phyloP scores from a whole-genome alignment of 2,797 vertebrate genomes.

The Sebastes diploproa region DNA sequence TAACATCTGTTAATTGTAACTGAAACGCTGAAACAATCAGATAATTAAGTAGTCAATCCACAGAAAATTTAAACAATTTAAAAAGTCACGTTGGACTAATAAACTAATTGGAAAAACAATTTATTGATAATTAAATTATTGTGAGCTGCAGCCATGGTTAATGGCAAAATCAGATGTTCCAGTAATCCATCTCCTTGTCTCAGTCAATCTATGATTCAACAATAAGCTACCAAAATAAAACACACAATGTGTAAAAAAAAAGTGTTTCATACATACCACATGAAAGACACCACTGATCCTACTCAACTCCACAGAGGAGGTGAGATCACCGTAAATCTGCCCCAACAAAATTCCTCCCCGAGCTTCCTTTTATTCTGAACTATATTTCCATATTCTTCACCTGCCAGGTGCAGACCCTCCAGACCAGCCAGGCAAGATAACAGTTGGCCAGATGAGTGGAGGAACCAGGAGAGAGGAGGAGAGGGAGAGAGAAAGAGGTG shows the following conservation, averaged over 20 bases:
- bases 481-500: constrained; percentile 9
- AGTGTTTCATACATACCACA: constrained; percentile 76
- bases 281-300: constrained; percentile 37
- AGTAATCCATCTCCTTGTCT: not conserved
- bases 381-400: constrained; percentile 57
- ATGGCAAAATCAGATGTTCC: not conserved
- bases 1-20: not conserved
- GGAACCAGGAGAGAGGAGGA: constrained; percentile 62
- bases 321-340: constrained; percentile 33
- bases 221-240: not conserved
- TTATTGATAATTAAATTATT: not conserved
- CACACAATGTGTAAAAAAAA: not conserved
- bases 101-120: not conserved
- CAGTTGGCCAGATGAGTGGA: constrained; percentile 34
- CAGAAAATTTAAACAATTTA: not conserved
- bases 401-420: constrained; percentile 9
- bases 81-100: not conserved
- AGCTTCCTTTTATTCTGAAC: constrained; percentile 10
- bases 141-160: not conserved
- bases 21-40: not conserved
- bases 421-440: constrained; percentile 19
- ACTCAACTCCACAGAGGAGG: constrained; percentile 30
- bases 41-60: not conserved
- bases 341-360: not conserved
- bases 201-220: not conserved